phyloP scores from a whole-genome alignment of 2,113 vertebrate genomes.

The Coregonus clupeaformis region DNA sequence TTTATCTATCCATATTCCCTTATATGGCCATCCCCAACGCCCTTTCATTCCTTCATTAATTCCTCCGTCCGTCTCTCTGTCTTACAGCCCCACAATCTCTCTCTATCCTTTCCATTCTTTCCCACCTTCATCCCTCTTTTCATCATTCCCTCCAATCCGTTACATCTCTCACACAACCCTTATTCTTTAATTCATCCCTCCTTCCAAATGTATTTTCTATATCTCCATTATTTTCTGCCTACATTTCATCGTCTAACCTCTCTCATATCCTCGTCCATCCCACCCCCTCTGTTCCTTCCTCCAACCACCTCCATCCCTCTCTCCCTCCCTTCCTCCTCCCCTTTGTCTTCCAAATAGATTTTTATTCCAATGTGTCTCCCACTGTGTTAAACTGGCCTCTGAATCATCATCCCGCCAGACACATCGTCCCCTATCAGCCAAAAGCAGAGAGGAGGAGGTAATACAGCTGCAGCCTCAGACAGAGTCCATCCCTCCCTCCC shows the following conservation, averaged over 20 bases:
- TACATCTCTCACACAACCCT: background rate
- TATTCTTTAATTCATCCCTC: constrained; percentile 2
- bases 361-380: too few species aligned
- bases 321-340: background rate
- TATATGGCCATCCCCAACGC: too few species aligned
- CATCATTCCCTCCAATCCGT: background rate
- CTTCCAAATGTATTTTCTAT: background rate
- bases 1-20: too few species aligned
- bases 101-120: too few species aligned
- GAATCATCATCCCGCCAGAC: too few species aligned
- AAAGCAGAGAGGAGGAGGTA: too few species aligned
- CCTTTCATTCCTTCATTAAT: background rate
- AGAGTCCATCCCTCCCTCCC: too few species aligned
- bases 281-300: background rate
- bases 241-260: background rate
- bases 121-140: background rate
- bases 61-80: background rate
- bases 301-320: background rate
- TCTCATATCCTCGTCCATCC: background rate
- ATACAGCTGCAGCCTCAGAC: too few species aligned
- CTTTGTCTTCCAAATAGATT: constrained; percentile 33
- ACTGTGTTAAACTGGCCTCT: too few species aligned
- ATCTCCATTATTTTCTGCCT: background rate
- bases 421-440: too few species aligned
- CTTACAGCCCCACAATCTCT: too few species aligned